phyloP scores from a whole-genome alignment of 30 jellyfish, hydroid and myxozoan species.

The Euphysa ruthae region DNA sequence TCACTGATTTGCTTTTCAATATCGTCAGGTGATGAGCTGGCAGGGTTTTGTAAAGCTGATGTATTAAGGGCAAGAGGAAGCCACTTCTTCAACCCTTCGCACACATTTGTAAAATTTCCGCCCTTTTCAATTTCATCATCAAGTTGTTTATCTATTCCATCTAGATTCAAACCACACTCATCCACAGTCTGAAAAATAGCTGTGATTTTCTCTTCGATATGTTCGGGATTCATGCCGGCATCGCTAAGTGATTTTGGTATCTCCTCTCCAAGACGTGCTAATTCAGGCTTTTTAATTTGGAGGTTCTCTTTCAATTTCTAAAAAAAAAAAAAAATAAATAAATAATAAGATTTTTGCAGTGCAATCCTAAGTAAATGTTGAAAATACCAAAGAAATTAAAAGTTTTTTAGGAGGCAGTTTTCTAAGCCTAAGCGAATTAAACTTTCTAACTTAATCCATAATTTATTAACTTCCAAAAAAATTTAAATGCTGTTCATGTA shows the following conservation, averaged over 20 bases:
- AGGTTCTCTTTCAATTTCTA: constrained; percentile 43
- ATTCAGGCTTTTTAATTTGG: constrained; percentile 28
- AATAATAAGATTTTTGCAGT: too few species aligned
- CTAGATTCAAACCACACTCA: constrained; percentile 20
- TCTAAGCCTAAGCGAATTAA: too few species aligned
- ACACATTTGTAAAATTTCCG: constrained; percentile 35
- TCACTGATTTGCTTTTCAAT: constrained; percentile 42
- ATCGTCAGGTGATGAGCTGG: constrained; percentile 37
- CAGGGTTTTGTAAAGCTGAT: constrained; percentile 45
- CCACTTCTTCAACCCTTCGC: constrained; percentile 66
- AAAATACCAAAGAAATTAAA: too few species aligned
- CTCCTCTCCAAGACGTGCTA: constrained; percentile 21
- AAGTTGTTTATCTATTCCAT: constrained; percentile 34
- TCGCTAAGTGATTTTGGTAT: constrained; percentile 16
- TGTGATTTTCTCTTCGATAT: constrained; percentile 48
- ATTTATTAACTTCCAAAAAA: too few species aligned
- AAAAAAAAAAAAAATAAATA: not conserved
- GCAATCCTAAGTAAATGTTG: too few species aligned
- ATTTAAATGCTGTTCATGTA: too few species aligned
- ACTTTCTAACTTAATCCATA: too few species aligned
- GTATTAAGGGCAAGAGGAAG: constrained; percentile 42
- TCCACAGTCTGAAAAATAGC: constrained; percentile 22
- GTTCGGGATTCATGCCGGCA: constrained; percentile 33
- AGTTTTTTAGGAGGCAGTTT: too few species aligned
- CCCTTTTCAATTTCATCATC: constrained; percentile 45